Percentiles rank a stretch among this genome's conserved stretches.
Evolutionary conservation across 2,113 vertebrate genomes (phyloP).

Genomic region (Galeopterus variegatus): DNA sequence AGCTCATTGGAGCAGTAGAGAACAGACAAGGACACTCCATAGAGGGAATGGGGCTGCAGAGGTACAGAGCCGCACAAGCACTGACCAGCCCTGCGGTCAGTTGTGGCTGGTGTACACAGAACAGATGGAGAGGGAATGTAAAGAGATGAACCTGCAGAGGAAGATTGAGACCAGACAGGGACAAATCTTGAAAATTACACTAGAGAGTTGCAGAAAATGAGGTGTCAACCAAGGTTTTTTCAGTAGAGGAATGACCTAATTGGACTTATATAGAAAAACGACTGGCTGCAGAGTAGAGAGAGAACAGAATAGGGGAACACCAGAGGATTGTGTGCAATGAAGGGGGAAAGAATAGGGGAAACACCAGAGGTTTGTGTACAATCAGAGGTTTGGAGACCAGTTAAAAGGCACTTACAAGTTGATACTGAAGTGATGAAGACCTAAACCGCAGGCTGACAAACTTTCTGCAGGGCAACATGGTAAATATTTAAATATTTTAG

Average conservation of each 20-base stretch:
- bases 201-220: neutral
- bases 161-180: neutral
- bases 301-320: neutral
- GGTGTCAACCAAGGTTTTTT: neutral
- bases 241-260: neutral
- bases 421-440: neutral
- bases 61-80: neutral
- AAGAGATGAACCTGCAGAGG: neutral
- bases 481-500: neutral
- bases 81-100: neutral
- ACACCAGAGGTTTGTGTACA: too few species aligned
- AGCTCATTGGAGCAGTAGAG: neutral
- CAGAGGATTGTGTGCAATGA: too few species aligned
- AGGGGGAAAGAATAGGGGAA: too few species aligned
- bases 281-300: neutral
- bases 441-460: neutral
- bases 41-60: neutral
- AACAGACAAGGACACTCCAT: neutral
- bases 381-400: neutral
- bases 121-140: neutral
- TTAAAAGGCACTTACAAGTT: neutral
- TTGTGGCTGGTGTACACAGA: neutral
- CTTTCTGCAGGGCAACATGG: neutral
- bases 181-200: neutral
- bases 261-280: neutral